phyloP scores from a whole-genome alignment of 2,113 vertebrate genomes.

The Nannospalax galili region DNA sequence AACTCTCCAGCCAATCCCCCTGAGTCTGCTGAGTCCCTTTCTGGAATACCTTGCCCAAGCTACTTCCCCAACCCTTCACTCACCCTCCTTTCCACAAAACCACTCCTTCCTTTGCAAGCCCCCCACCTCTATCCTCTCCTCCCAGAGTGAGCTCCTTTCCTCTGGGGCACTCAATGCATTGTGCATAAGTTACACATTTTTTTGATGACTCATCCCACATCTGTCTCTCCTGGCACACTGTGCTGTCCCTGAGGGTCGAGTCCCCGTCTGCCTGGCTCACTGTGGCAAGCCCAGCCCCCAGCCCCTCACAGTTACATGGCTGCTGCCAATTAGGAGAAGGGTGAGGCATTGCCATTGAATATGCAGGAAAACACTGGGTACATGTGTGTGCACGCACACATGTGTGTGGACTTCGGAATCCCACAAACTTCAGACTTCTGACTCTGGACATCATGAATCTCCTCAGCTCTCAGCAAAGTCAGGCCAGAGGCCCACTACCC shows the following conservation, averaged over 20 bases:
- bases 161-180: neutral
- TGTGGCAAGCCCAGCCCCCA: neutral
- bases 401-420: accelerated
- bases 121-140: neutral
- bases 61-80: neutral
- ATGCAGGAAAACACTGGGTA: neutral
- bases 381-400: neutral
- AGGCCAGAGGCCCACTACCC: neutral
- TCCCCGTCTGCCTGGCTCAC: neutral
- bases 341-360: accelerated
- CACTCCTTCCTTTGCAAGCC: neutral
- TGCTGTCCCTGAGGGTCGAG: neutral
- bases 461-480: neutral
- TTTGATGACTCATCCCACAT: neutral
- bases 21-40: neutral
- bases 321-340: neutral
- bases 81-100: neutral
- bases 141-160: neutral
- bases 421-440: neutral
- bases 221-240: neutral
- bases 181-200: neutral
- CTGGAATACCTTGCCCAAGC: neutral
- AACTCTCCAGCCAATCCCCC: no score
- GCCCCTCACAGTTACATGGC: accelerated
- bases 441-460: neutral